Percentiles rank a stretch among this genome's conserved stretches.
phyloP scores from a whole-genome alignment of 2,888 invertebrate species.

The Epistrophe grossulariae region DNA sequence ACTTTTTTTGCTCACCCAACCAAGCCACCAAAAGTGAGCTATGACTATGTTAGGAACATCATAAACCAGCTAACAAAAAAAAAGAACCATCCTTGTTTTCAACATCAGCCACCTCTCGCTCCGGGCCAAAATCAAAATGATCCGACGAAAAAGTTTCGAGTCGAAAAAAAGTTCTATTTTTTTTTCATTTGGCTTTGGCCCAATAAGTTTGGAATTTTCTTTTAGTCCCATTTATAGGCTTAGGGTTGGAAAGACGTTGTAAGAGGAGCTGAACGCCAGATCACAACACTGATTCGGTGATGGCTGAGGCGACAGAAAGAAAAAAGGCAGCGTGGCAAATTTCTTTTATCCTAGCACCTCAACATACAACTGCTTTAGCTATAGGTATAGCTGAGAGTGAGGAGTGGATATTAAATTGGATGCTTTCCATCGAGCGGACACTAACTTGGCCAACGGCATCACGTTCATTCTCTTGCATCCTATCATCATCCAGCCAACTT shows the following conservation, averaged over 20 bases:
- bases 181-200: conserved; percentile 54
- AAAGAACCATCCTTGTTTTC: conserved; percentile 41
- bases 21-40: conserved; percentile 30
- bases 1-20: background rate
- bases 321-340: conserved; percentile 38
- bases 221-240: conserved; percentile 48
- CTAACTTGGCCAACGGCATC: conserved; percentile 45
- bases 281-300: conserved; percentile 59
- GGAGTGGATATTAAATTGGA: conserved; percentile 68
- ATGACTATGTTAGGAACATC: conserved; percentile 40
- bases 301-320: conserved; percentile 46
- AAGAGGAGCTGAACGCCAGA: conserved; percentile 52
- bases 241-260: conserved; percentile 41
- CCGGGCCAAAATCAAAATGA: conserved; percentile 25
- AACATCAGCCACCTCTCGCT: conserved; percentile 8
- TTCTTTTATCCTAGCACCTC: conserved; percentile 52
- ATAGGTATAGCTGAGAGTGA: background rate
- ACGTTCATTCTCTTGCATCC: conserved; percentile 27
- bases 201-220: conserved; percentile 65
- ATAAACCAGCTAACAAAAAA: conserved; percentile 41
- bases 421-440: conserved; percentile 58
- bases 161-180: conserved; percentile 18
- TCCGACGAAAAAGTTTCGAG: conserved; percentile 38
- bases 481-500: conserved; percentile 45
- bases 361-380: background rate